These are phyloP conservation scores for Tribolium freemani DNA, from an alignment of 2,888 invertebrate genomes.

Conservation along the genomic window DNA sequence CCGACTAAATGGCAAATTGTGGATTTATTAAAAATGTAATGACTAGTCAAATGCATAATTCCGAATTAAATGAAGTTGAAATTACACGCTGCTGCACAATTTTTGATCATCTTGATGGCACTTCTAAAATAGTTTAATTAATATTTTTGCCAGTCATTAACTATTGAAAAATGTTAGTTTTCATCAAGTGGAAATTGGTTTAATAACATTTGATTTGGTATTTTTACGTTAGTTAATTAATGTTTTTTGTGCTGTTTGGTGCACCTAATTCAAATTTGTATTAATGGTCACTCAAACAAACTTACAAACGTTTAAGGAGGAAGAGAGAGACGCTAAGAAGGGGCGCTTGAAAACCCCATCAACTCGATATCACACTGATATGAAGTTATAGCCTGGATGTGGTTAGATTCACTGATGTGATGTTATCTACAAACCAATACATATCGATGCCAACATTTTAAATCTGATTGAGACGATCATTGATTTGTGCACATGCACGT, in stretches of 20 bases:
- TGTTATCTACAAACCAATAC: conserved; percentile 53
- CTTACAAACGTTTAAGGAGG: conserved; percentile 16
- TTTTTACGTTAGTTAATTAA: not conserved
- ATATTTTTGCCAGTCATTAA: no score
- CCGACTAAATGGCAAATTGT: no score
- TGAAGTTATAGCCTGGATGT: conserved; percentile 65
- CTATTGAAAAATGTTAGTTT: no score
- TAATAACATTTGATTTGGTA: no score
- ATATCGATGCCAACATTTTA: conserved; percentile 53
- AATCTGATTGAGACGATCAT: conserved; percentile 32
- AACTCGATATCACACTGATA: conserved; percentile 64
- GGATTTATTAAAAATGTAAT: no score
- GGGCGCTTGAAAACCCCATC: conserved; percentile 57
- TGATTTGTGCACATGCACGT: not conserved
- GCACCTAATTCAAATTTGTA: not conserved
- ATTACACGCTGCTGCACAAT: no score
- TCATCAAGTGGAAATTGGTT: no score
- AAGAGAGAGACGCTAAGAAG: conserved; percentile 31
- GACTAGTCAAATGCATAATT: no score
- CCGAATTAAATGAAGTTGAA: no score
- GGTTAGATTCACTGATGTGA: conserved; percentile 66
- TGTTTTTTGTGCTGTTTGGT: not conserved
- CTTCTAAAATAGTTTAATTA: no score
- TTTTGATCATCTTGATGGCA: no score
- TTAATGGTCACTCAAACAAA: conserved; percentile 34